Conservation (phyloP, 2,888 invertebrate genomes). For the Sisyra nigra region DNA sequence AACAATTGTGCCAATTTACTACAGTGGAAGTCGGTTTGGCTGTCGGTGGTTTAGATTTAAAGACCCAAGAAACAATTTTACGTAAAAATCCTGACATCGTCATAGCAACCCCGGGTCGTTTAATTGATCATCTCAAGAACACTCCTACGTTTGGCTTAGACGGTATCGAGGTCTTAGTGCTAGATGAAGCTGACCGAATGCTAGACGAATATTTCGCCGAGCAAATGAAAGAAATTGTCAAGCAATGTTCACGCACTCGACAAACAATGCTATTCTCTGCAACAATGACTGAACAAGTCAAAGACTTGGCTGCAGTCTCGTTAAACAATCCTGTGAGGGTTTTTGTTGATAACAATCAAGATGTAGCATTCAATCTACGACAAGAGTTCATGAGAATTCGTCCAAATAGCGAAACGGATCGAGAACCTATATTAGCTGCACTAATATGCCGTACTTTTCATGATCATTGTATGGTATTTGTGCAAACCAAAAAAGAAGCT, state of each 20-base stretch:
- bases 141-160: conserved; percentile 83
- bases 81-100: conserved; percentile 90
- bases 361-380: conserved; percentile 85
- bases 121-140: conserved; percentile 94
- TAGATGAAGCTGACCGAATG: conserved; percentile 80
- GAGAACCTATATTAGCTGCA: conserved; percentile 77
- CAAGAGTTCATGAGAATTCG: conserved; percentile 94
- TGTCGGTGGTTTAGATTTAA: conserved; percentile 77
- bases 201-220: conserved; percentile 96
- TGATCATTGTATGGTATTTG: conserved; percentile 86
- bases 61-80: conserved; percentile 53
- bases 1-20: conserved; percentile 79
- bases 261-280: conserved; percentile 98
- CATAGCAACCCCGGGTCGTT: conserved; percentile 93
- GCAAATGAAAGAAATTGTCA: conserved; percentile 97
- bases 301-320: conserved; percentile 86
- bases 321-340: conserved; percentile 83
- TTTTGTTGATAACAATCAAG: conserved; percentile 91
- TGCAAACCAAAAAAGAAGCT: conserved; percentile 91
- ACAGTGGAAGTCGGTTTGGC: conserved; percentile 66
- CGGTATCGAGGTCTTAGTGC: conserved; percentile 73
- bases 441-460: conserved; percentile 78
- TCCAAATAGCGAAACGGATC: conserved; percentile 74
- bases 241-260: conserved; percentile 74
- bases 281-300: conserved; percentile 97